These are phyloP conservation scores for Tortricodes alternella DNA, from an alignment of 2,888 invertebrate species.

Conservation along the genomic window DNA sequence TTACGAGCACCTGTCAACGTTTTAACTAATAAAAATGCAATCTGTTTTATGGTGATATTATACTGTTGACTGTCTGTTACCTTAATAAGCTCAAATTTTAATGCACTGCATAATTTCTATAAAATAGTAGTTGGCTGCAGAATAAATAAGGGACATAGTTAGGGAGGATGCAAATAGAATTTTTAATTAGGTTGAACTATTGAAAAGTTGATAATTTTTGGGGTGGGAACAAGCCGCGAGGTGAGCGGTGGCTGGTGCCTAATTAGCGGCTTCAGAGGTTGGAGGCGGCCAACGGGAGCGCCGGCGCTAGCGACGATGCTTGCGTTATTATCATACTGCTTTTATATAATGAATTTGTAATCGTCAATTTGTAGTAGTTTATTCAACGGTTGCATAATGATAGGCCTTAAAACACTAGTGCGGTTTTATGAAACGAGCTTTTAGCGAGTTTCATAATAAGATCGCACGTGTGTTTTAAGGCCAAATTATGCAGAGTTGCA, in stretches of 20 bases:
- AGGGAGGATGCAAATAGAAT: conserved; percentile 4
- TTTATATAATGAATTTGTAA: not conserved
- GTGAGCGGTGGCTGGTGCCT: conserved; percentile 50
- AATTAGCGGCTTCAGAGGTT: conserved; percentile 61
- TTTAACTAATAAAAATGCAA: not conserved
- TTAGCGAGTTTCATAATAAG: no score
- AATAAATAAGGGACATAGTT: conserved; percentile 2
- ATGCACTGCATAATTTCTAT: not conserved
- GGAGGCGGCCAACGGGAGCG: conserved; percentile 43
- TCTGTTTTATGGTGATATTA: not conserved
- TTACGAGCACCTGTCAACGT: not conserved
- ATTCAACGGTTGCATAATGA: no score
- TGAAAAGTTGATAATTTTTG: conserved; percentile 46
- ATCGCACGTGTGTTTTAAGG: no score
- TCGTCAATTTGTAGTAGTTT: not conserved
- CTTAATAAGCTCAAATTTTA: not conserved
- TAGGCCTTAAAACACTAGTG: no score
- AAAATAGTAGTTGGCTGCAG: not conserved
- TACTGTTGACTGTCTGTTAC: not conserved
- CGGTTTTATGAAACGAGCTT: no score
- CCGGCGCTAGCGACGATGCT: not conserved
- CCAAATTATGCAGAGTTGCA: no score
- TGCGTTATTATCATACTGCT: not conserved
- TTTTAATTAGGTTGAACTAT: conserved; percentile 24
- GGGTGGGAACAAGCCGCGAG: conserved; percentile 47